Evolutionary conservation across 2,113 vertebrate genomes (phyloP).

Genomic region (Bubo bubo): DNA sequence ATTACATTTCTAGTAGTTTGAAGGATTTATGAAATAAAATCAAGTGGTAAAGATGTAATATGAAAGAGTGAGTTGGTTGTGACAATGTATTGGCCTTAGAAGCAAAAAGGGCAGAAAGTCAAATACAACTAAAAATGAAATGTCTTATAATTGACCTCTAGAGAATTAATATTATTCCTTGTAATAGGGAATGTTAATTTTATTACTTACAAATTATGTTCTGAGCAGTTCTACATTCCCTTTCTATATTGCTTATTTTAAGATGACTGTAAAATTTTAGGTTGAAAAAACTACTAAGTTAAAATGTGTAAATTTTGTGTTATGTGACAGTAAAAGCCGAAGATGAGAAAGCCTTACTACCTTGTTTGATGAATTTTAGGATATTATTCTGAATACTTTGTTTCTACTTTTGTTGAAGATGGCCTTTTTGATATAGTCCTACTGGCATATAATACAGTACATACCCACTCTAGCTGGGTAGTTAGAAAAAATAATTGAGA

Average conservation of each 20-base stretch:
- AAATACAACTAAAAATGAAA: neutral
- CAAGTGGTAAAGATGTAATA: neutral
- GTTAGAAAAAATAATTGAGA: neutral
- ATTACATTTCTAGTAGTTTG: neutral
- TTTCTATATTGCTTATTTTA: neutral
- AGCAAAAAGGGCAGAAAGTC: neutral
- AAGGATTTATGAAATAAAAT: neutral
- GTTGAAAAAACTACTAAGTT: neutral
- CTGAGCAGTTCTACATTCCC: neutral
- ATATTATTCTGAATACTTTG: neutral
- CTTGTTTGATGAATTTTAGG: neutral
- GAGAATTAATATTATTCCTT: neutral
- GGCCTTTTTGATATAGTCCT: neutral
- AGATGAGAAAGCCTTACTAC: neutral
- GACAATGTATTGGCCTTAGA: neutral
- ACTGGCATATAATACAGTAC: neutral
- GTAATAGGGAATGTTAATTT: neutral
- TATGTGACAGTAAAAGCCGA: neutral
- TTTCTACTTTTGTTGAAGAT: neutral
- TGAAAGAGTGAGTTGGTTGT: neutral
- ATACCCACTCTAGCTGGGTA: neutral
- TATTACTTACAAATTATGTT: neutral
- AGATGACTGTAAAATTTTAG: neutral
- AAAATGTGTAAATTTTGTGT: neutral
- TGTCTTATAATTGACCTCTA: neutral